Conservation (phyloP, 2,888 invertebrate genomes). For the Drosophila putrida region DNA sequence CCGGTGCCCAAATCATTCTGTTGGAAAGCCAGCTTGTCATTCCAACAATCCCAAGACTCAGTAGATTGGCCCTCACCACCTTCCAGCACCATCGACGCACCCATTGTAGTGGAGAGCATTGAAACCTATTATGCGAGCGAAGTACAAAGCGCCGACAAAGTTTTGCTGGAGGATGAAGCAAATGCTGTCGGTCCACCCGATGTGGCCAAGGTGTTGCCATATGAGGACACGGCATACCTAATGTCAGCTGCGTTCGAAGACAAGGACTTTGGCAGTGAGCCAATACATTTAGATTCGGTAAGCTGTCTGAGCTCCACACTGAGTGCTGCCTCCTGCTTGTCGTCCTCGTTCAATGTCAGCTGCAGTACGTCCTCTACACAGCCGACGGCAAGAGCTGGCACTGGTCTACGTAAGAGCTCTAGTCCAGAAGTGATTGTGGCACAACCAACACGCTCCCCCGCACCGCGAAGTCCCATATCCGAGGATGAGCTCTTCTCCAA, state of each 20-base stretch:
- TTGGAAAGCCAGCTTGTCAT: constrained; percentile 84
- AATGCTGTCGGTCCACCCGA: constrained; percentile 65
- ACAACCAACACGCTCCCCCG: constrained; percentile 88
- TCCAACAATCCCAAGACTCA: constrained; percentile 88
- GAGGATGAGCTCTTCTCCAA: constrained; percentile 88
- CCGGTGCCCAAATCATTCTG: constrained; percentile 85
- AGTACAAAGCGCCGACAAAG: constrained; percentile 92
- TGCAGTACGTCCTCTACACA: constrained; percentile 83
- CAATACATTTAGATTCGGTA: constrained; percentile 77
- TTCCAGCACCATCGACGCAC: constrained; percentile 89
- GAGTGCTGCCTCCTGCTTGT: constrained; percentile 83
- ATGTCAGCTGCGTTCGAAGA: constrained; percentile 83
- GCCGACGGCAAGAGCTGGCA: constrained; percentile 64
- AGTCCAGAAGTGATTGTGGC: constrained; percentile 87
- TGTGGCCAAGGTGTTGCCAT: constrained; percentile 84
- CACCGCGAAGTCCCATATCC: constrained; percentile 87
- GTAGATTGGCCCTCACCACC: constrained; percentile 94
- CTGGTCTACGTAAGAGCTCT: constrained; percentile 71
- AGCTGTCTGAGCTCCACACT: constrained; percentile 84
- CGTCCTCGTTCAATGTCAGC: constrained; percentile 82
- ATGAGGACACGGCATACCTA: constrained; percentile 84
- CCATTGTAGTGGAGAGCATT: constrained; percentile 91
- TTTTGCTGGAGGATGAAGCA: constrained; percentile 89
- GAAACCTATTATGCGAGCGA: constrained; percentile 93
- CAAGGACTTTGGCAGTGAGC: constrained; percentile 77